Conservation (phyloP, 2,113 vertebrate genomes). For the Chionis minor region DNA sequence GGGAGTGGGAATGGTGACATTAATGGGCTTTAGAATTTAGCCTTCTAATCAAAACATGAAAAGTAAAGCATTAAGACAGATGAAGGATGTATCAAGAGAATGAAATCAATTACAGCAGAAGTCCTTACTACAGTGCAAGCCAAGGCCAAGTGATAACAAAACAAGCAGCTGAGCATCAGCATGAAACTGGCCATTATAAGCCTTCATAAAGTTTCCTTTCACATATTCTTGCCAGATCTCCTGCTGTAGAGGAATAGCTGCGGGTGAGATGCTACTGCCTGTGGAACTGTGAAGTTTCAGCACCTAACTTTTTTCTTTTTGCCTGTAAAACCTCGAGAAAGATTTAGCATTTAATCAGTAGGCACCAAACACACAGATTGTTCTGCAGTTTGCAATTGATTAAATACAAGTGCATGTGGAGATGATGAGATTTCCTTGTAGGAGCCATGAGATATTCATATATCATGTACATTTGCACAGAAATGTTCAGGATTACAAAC, state of each 20-base stretch:
- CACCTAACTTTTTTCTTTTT: background rate
- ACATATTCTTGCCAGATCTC: background rate
- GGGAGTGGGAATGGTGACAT: background rate
- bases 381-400: background rate
- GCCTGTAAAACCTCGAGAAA: background rate
- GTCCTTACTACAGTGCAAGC: background rate
- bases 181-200: background rate
- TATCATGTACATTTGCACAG: background rate
- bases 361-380: background rate
- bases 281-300: background rate
- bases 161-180: background rate
- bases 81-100: background rate
- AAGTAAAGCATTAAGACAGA: background rate
- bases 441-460: background rate
- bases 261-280: background rate
- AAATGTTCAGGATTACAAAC: background rate
- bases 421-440: constrained; percentile 28
- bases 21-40: background rate
- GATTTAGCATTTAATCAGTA: background rate
- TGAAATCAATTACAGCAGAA: background rate
- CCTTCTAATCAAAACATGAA: background rate
- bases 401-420: background rate
- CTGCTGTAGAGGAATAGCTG: background rate
- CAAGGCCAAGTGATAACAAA: background rate
- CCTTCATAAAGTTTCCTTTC: background rate